phyloP scores from a whole-genome alignment of 35 echinoderm and acorn worm genomes.

The Patiria miniata region DNA sequence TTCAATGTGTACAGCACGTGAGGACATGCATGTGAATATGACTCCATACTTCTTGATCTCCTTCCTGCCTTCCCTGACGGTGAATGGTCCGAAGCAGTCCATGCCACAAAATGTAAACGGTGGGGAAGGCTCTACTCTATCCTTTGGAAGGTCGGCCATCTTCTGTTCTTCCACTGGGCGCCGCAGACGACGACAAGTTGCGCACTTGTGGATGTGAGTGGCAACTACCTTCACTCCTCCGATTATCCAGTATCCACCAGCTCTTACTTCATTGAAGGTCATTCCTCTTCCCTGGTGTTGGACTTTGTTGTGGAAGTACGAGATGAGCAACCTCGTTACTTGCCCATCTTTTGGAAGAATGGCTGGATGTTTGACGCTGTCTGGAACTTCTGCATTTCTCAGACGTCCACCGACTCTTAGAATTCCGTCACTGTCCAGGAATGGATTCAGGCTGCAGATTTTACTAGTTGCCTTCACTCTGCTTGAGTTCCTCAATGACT shows the following conservation, averaged over 20 bases:
- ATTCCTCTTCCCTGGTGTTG: slow-evolving; percentile 57
- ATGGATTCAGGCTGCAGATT: slow-evolving; percentile 42
- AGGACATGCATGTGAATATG: no score
- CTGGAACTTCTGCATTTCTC: slow-evolving; percentile 36
- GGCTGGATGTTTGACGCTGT: slow-evolving; percentile 52
- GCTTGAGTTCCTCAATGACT: not conserved
- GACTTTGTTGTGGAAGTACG: slow-evolving; percentile 47
- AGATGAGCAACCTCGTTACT: slow-evolving; percentile 53
- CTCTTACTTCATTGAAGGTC: slow-evolving; percentile 56
- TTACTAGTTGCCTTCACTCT: slow-evolving; percentile 1
- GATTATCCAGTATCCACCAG: no score
- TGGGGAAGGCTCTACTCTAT: no score
- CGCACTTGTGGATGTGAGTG: no score
- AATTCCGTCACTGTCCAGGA: slow-evolving; percentile 66
- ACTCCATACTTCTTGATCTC: slow-evolving; percentile 61
- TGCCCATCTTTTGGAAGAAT: slow-evolving; percentile 29
- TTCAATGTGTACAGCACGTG: no score
- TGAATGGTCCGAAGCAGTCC: slow-evolving; percentile 76
- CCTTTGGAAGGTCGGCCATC: no score
- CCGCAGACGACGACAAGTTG: no score
- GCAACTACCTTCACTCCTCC: no score
- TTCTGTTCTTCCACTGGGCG: no score
- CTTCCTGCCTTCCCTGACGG: slow-evolving; percentile 65
- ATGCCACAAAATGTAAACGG: slow-evolving; percentile 56
- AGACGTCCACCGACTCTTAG: slow-evolving; percentile 73